A percentile compares a stretch with the other conserved stretches of the same genome.
Evolutionary conservation across 2,888 invertebrate species (phyloP).

Genomic region (Leistus spinibarbis): DNA sequence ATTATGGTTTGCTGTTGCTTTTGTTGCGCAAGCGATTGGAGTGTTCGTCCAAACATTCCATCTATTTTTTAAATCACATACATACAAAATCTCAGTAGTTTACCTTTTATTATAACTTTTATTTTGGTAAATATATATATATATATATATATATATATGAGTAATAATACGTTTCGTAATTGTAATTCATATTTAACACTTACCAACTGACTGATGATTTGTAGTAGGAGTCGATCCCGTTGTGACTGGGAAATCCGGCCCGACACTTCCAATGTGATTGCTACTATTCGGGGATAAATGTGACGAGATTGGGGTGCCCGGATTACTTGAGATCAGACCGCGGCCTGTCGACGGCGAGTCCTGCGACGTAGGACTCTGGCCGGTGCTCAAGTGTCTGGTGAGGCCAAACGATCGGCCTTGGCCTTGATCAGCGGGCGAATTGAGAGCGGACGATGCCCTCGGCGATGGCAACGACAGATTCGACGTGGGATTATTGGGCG

Average conservation of each 20-base stretch:
- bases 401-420: conserved; percentile 62
- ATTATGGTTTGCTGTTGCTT: conserved; percentile 61
- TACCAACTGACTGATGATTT: conserved; percentile 56
- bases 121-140: too few species aligned
- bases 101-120: neutral
- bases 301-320: conserved; percentile 72
- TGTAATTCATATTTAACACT: too few species aligned
- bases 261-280: conserved; percentile 43
- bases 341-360: conserved; percentile 62
- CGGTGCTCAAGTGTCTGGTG: conserved; percentile 61
- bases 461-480: conserved; percentile 78
- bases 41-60: conserved; percentile 68
- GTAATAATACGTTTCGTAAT: too few species aligned
- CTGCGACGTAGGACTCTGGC: conserved; percentile 67
- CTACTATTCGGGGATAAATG: conserved; percentile 64
- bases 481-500: conserved; percentile 73
- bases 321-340: conserved; percentile 70
- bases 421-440: conserved; percentile 71
- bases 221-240: conserved; percentile 48
- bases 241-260: conserved; percentile 47
- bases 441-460: conserved; percentile 69
- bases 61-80: conserved; percentile 52
- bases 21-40: conserved; percentile 68
- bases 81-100: conserved; percentile 6
- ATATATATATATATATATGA: too few species aligned